Conservation (phyloP, 2,888 invertebrate species). For the Lottia scabra region DNA sequence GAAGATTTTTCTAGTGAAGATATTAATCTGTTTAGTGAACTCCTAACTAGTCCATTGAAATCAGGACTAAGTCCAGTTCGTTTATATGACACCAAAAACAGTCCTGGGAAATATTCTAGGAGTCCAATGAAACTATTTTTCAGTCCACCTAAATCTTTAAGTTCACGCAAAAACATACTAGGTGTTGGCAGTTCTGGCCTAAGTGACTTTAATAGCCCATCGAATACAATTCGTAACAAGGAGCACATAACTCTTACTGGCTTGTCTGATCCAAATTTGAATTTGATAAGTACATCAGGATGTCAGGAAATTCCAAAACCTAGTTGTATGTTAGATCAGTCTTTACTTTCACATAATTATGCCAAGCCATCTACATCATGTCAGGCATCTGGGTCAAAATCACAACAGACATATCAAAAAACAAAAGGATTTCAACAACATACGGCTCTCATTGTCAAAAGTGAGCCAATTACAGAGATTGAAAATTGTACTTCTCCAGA, state of each 20-base stretch:
- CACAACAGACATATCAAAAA: neutral
- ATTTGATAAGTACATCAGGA: neutral
- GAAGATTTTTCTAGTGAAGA: conserved; percentile 27
- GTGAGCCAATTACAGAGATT: neutral
- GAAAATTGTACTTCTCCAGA: neutral
- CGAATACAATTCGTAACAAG: conserved; percentile 9
- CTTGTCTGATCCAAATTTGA: neutral
- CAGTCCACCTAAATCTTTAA: conserved; percentile 10
- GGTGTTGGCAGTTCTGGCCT: conserved; percentile 6
- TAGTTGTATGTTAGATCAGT: neutral
- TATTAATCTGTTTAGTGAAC: conserved; percentile 36
- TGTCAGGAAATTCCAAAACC: neutral
- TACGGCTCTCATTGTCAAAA: too few species aligned
- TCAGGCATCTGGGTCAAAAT: neutral
- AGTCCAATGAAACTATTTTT: conserved; percentile 37
- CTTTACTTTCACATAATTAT: neutral
- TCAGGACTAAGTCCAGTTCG: conserved; percentile 14
- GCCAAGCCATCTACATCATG: neutral
- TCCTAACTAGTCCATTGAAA: conserved; percentile 29
- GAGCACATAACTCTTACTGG: neutral
- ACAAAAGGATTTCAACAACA: neutral
- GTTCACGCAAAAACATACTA: conserved; percentile 4
- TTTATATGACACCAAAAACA: conserved; percentile 18
- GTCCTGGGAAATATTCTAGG: conserved; percentile 33
- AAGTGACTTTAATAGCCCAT: conserved; percentile 16